Base-by-base conservation (phyloP, 2,113 vertebrate genomes). In the Nettapus auritus region DNA sequence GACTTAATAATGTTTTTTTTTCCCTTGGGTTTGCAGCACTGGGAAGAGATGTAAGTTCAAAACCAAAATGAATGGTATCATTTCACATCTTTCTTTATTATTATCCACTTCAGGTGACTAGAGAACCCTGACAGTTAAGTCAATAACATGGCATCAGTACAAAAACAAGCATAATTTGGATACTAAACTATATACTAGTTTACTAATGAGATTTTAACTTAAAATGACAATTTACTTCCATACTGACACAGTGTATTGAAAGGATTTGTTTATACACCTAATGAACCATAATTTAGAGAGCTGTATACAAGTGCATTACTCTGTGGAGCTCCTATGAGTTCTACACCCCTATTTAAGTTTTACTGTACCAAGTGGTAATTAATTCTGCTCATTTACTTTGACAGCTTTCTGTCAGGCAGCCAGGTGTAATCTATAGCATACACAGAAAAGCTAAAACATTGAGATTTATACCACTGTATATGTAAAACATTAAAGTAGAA, bases 1-100 rank as follows among this genome's bases (percentile, higher is more conserved):
- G 77, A 88, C 74, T 96, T 91, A 95, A 97, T 78, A 91, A 84
- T 90, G 64, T 53, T 94, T 94, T 93, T n/a, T 94, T 88, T 86
- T 78, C 87, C 69, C 73, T 67, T 92, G 66, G n/a, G 77, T 89
- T 96, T 53, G 79, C 36, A 88, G 85, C 62, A 94, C 77, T 85
- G 82, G 75, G 80, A 93, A 97, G 88, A 62, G 75, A 34, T 62
- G 68, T n/a, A 96, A 94, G 90, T 88, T 80, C 90, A 97, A 89
- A 86, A 91, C 34, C 70, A 93, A 97, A 84, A 63, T 48, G 10
- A 95, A 82, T 10, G 79, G 21, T 85, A 93, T 89, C 0, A 48
- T 68, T 83, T 85, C 48, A 86, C 14, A n/a, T 83, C 2, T 60
- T 70, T 80, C 90, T 86, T 88, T 50, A 66, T 53, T 92, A n/a